phyloP scores from a whole-genome alignment of 1,140 invertebrate species.

The Lepidurus couesii region DNA sequence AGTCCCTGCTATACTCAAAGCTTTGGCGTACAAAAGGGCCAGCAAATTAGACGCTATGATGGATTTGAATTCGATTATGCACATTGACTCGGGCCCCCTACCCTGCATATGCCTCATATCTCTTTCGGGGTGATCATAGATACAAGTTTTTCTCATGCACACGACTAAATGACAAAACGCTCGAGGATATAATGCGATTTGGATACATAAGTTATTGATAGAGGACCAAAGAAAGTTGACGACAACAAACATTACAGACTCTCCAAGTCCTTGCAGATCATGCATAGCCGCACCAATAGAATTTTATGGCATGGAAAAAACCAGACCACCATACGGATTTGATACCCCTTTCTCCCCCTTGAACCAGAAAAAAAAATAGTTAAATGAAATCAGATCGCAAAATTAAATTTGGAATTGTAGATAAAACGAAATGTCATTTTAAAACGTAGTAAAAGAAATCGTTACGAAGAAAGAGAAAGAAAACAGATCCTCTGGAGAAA shows the following conservation, averaged over 20 bases:
- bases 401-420: too few species aligned
- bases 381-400: too few species aligned
- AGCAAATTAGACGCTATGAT: constrained; percentile 9
- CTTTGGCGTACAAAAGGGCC: background rate
- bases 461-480: too few species aligned
- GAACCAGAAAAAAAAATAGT: too few species aligned
- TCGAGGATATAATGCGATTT: constrained; percentile 3
- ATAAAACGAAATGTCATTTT: too few species aligned
- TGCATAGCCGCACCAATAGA: background rate
- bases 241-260: background rate
- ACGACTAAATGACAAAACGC: background rate
- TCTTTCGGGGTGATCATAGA: background rate
- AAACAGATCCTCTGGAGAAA: too few species aligned
- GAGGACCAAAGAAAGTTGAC: background rate
- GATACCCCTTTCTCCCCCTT: background rate
- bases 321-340: background rate
- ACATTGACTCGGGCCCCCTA: background rate
- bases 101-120: constrained; percentile 5
- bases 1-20: too few species aligned
- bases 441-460: too few species aligned
- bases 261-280: background rate
- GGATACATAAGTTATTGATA: constrained; percentile 2
- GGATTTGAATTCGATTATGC: constrained; percentile 12
- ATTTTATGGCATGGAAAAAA: background rate
- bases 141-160: background rate